A percentile compares a stretch with the other conserved stretches of the same genome.
phyloP scores from a whole-genome alignment of 2,113 vertebrate genomes.

The Xenopus borealis region DNA sequence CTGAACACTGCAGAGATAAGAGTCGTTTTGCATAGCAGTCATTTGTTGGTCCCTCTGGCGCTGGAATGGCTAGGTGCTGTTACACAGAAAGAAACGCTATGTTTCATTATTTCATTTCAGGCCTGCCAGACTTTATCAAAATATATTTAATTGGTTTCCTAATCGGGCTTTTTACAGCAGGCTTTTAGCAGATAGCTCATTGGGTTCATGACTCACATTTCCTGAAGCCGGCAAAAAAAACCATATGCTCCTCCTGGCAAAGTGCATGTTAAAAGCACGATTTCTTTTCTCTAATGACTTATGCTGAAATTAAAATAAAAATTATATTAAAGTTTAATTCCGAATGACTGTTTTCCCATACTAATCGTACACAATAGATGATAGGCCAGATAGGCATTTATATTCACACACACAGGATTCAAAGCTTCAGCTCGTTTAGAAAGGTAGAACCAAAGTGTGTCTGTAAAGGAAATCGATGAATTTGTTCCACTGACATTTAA shows the following conservation, averaged over 20 bases:
- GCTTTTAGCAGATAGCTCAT: constrained; percentile 52
- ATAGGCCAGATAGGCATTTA: no score
- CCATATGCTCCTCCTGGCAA: constrained; percentile 49
- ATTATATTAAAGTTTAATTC: not conserved
- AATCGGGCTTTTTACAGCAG: constrained; percentile 46
- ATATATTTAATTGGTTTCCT: constrained; percentile 52
- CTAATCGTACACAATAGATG: no score
- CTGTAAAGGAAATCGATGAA: no score
- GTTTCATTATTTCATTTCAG: constrained; percentile 12
- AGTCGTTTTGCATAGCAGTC: not conserved
- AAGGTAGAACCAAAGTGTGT: no score
- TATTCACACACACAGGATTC: no score
- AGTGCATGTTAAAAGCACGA: constrained; percentile 45
- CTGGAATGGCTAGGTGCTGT: not conserved
- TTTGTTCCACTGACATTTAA: no score
- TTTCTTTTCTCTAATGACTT: constrained; percentile 41
- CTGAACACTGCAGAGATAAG: no score
- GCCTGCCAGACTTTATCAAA: constrained; percentile 14
- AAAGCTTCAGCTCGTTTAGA: no score
- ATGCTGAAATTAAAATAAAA: constrained; percentile 31
- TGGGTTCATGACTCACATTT: constrained; percentile 58
- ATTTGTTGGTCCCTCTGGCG: not conserved
- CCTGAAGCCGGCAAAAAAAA: constrained; percentile 50
- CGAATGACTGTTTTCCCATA: not conserved
- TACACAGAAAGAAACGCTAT: not conserved